A percentile compares a stretch with the other conserved stretches of the same genome.
Evolutionary conservation across 2,797 vertebrate genomes (phyloP).

Genomic region (Sebastolobus altivelis): DNA sequence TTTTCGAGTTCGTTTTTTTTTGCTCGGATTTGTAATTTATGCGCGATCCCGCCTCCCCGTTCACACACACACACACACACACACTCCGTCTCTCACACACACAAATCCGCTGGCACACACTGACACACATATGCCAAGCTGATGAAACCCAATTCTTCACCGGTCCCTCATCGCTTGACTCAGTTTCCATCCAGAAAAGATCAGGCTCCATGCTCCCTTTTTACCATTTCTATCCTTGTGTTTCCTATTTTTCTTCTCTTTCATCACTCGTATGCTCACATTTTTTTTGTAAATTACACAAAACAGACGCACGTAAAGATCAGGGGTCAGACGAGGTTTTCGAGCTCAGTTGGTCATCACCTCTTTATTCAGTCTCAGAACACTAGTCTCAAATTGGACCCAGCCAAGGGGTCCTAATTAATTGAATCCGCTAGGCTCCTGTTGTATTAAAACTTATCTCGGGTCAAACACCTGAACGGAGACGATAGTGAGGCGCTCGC

Average conservation of each 20-base stretch:
- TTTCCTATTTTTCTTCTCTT: conserved; percentile 1
- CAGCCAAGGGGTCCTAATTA: background rate
- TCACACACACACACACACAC: conserved; percentile 34
- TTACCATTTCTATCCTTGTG: conserved; percentile 20
- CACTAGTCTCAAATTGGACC: background rate
- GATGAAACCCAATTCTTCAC: conserved; percentile 71
- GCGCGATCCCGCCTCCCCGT: conserved; percentile 35
- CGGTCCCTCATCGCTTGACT: conserved; percentile 73
- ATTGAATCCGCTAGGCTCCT: background rate
- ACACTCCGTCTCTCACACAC: conserved; percentile 33
- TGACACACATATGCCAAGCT: conserved; percentile 74
- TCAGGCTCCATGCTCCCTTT: conserved; percentile 9
- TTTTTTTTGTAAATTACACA: background rate
- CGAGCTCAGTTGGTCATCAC: background rate
- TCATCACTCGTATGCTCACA: conserved; percentile 15
- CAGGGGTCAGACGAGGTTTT: background rate
- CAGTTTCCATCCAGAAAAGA: conserved; percentile 62
- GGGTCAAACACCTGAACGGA: background rate
- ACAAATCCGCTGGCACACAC: conserved; percentile 44
- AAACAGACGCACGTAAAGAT: background rate
- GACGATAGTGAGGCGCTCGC: background rate
- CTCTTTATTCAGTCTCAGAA: background rate
- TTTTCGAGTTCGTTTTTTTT: background rate
- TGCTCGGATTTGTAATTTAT: conserved; percentile 55
- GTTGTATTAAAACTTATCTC: background rate